Evolutionary conservation across 1,140 invertebrate species (phyloP).

Genomic region (Oncopodura yosiiana): DNA sequence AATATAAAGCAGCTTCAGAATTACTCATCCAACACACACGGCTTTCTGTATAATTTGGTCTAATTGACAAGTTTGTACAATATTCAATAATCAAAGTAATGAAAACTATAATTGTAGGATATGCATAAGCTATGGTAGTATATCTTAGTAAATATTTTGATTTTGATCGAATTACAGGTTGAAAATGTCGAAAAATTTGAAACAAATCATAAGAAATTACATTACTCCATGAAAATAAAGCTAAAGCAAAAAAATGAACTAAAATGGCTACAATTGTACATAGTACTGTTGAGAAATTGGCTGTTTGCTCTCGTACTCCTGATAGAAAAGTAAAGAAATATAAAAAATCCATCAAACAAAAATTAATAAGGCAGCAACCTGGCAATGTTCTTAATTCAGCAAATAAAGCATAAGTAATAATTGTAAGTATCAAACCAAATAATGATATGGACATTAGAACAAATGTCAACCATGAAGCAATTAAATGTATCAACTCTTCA

Average conservation of each 20-base stretch:
- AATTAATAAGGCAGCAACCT: slow-evolving; percentile 4
- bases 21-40: slow-evolving; percentile 6
- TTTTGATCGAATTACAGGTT: neutral
- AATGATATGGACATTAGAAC: neutral
- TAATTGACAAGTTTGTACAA: neutral
- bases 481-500: no score
- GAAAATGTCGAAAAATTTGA: neutral
- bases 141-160: slow-evolving; percentile 1
- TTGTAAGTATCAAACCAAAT: neutral
- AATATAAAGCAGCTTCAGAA: neutral
- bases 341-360: neutral
- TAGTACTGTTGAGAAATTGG: neutral
- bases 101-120: slow-evolving; percentile 1
- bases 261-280: slow-evolving; percentile 1
- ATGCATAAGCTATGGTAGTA: neutral
- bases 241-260: neutral
- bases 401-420: slow-evolving; percentile 1
- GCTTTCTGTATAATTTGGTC: neutral
- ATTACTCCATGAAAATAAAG: neutral
- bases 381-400: neutral
- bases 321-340: neutral
- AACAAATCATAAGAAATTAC: slow-evolving; percentile 6
- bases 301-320: neutral
- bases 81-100: neutral
- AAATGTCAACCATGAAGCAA: no score